Conservation (phyloP, 2,113 vertebrate genomes). For the Silurus asotus region DNA sequence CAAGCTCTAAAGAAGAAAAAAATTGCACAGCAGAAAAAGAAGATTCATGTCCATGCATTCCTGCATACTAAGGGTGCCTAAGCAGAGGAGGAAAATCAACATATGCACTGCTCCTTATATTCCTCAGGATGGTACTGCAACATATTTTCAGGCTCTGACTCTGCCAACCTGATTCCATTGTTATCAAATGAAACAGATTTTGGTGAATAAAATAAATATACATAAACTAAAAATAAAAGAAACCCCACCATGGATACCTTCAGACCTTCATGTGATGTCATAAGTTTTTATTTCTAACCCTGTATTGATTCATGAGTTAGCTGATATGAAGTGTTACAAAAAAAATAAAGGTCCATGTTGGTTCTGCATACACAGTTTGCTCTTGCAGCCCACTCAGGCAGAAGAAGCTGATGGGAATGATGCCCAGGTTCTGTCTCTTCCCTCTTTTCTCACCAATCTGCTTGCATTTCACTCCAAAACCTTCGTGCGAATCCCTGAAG, state of each 20-base stretch:
- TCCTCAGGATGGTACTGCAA: not conserved
- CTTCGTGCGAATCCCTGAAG: slow-evolving; percentile 12
- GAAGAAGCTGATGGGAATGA: slow-evolving; percentile 37
- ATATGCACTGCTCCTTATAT: slow-evolving; percentile 9
- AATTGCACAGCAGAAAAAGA: not conserved
- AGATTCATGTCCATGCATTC: not conserved
- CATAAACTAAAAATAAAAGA: too few species aligned
- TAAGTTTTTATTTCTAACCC: not conserved
- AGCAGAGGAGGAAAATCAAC: slow-evolving; percentile 4
- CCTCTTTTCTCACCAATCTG: slow-evolving; percentile 13
- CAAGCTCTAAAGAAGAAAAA: not conserved
- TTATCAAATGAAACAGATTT: not conserved
- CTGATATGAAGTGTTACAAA: slow-evolving; percentile 1
- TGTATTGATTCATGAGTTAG: not conserved
- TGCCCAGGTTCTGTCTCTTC: slow-evolving; percentile 34
- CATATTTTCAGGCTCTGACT: not conserved
- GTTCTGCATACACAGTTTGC: slow-evolving; percentile 14
- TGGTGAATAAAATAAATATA: not conserved
- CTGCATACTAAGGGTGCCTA: not conserved
- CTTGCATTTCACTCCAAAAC: slow-evolving; percentile 3
- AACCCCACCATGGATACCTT: not conserved
- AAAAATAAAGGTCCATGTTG: slow-evolving; percentile 4
- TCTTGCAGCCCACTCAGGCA: slow-evolving; percentile 24
- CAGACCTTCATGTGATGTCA: not conserved
- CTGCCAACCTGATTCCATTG: not conserved